These are phyloP conservation scores for Hydrozoanthus gracilis DNA, from an alignment of 92 coral and sea anemone genomes.

Conservation along the genomic window DNA sequence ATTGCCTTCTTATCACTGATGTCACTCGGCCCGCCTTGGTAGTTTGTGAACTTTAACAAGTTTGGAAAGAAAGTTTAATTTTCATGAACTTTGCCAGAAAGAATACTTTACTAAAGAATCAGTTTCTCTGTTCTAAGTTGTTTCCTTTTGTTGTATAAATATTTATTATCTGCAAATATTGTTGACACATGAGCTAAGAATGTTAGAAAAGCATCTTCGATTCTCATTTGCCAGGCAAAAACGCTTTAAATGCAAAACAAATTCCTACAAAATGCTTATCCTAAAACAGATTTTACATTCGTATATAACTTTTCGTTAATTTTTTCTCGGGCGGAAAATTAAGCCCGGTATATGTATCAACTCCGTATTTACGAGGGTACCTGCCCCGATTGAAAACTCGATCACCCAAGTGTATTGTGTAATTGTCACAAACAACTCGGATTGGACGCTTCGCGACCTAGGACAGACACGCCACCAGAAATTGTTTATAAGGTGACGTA, in stretches of 20 bases:
- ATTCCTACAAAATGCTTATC: not conserved
- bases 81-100: no score
- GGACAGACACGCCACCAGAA: slow-evolving; percentile 48
- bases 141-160: slow-evolving; percentile 24
- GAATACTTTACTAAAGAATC: no score
- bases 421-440: not conserved
- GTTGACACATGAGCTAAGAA: slow-evolving; percentile 43
- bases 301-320: not conserved
- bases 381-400: slow-evolving; percentile 13
- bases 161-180: slow-evolving; percentile 41
- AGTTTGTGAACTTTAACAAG: no score
- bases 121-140: not conserved
- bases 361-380: slow-evolving; percentile 12
- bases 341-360: not conserved
- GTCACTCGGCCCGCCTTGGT: no score
- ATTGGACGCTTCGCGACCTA: slow-evolving; percentile 10
- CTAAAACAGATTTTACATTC: not conserved
- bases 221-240: not conserved
- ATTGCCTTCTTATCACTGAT: no score
- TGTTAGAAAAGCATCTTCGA: not conserved
- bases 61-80: no score
- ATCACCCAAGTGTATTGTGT: slow-evolving; percentile 42
- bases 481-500: slow-evolving; percentile 47
- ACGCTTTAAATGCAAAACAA: not conserved
- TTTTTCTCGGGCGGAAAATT: not conserved